Evolutionary conservation across 2,888 invertebrate species (phyloP), one percentile per base, ranked within the genome.

Genomic region (Oxytorus armatus): DNA sequence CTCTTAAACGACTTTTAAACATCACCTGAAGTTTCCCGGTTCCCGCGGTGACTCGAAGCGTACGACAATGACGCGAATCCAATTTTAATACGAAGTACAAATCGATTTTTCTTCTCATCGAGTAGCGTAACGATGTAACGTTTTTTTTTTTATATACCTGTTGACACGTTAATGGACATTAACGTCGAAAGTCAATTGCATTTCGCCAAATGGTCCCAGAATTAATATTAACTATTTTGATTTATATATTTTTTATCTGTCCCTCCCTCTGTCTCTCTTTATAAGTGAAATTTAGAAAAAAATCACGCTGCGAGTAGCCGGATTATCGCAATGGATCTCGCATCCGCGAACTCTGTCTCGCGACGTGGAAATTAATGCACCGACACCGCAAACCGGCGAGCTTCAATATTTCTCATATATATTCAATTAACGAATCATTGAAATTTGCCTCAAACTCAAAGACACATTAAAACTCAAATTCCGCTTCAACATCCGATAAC

Each of bases 181-280:
- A 51, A 18, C 25, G 10, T 61, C 16, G 66, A 39, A 65, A 61
- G 33, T 75, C 51, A 53, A 68, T 77, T 63, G 55, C 80, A 80
- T 76, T 55, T 73, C 55, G 73, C 55, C 76, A 65, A 63, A 49
- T 77, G 72, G 76, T 77, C 76, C 73, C 79, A 33, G 21, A 5
- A 51, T 80, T 42, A 23, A 42, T 55, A 33, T 33, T 39, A 18
- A 25, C 23, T 16, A n/a, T n/a, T n/a, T n/a, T n/a, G n/a, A n/a
- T n/a, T n/a, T n/a, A n/a, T n/a, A n/a, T n/a, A n/a, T n/a, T n/a
- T n/a, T n/a, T n/a, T n/a, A n/a, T n/a, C n/a, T n/a, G n/a, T n/a
- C n/a, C n/a, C n/a, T n/a, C n/a, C n/a, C n/a, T n/a, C n/a, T n/a
- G n/a, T n/a, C n/a, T n/a, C n/a, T n/a, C n/a, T n/a, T n/a, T n/a